phyloP scores from a whole-genome alignment of 2,113 vertebrate genomes.

The Takifugu bimaculatus region DNA sequence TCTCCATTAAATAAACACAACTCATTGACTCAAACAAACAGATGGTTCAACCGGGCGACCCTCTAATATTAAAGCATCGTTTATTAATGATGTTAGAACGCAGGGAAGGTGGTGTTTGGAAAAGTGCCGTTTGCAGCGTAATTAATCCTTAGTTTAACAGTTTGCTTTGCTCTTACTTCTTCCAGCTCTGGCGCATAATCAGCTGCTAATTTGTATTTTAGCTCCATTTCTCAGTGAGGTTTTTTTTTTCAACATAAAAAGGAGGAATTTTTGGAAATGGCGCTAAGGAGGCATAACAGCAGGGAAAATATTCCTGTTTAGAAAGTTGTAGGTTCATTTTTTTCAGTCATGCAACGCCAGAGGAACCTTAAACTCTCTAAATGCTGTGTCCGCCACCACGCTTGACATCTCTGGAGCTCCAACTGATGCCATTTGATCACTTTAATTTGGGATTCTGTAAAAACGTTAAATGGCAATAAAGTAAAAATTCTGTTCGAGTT shows the following conservation, averaged over 20 bases:
- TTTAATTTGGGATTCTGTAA: neutral
- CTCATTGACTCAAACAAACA: neutral
- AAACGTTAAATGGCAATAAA: conserved; percentile 12
- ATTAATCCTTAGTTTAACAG: conserved; percentile 24
- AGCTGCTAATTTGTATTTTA: conserved; percentile 35
- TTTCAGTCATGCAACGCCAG: too few species aligned
- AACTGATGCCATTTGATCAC: conserved; percentile 14
- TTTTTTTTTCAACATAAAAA: neutral
- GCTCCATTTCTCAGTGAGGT: neutral
- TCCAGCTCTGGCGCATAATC: conserved; percentile 42
- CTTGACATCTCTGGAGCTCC: conserved; percentile 2
- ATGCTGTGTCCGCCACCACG: too few species aligned
- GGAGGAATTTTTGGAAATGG: neutral
- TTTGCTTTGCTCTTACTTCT: conserved; percentile 35
- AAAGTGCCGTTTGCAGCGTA: conserved; percentile 24
- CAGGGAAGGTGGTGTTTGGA: conserved; percentile 12
- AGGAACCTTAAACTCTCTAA: too few species aligned
- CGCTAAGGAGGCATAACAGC: too few species aligned
- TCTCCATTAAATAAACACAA: too few species aligned
- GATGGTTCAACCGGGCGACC: neutral
- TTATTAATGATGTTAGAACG: neutral
- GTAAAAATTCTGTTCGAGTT: neutral
- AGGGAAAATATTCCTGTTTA: too few species aligned
- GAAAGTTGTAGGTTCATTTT: too few species aligned
- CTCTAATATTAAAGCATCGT: neutral